Evolutionary conservation across 2,797 vertebrate genomes (phyloP).

Genomic region (Acrossocheilus wenchowensis): DNA sequence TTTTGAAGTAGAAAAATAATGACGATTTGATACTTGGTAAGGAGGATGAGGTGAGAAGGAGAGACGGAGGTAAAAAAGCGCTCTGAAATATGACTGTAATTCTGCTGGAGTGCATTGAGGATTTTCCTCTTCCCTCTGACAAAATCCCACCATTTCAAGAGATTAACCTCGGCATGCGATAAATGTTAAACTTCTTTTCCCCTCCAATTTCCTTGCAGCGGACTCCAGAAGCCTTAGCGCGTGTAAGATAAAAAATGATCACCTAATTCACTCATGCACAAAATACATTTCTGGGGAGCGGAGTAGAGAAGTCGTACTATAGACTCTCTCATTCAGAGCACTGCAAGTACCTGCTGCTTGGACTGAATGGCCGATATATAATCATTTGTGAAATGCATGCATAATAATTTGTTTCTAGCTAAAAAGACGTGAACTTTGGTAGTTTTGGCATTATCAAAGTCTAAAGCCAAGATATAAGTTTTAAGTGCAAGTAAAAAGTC

Average conservation of each 20-base stretch:
- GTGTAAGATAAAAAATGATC: slow-evolving; percentile 86
- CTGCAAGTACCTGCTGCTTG: slow-evolving; percentile 43
- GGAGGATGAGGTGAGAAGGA: slow-evolving; percentile 22
- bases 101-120: slow-evolving; percentile 73
- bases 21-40: slow-evolving; percentile 32
- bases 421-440: slow-evolving; percentile 20
- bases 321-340: slow-evolving; percentile 28
- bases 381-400: slow-evolving; percentile 35
- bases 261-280: slow-evolving; percentile 88
- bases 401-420: slow-evolving; percentile 39
- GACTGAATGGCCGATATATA: slow-evolving; percentile 39
- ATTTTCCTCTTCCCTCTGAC: slow-evolving; percentile 81
- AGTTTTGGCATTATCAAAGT: neutral
- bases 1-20: slow-evolving; percentile 28
- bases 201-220: slow-evolving; percentile 83
- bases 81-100: slow-evolving; percentile 76
- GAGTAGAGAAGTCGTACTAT: slow-evolving; percentile 52
- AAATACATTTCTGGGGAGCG: slow-evolving; percentile 81
- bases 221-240: slow-evolving; percentile 81
- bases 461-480: neutral
- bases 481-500: slow-evolving; percentile 6
- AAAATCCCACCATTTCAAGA: slow-evolving; percentile 87
- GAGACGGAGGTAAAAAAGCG: slow-evolving; percentile 11
- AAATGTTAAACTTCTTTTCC: slow-evolving; percentile 84
- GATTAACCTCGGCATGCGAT: slow-evolving; percentile 86